Evolutionary conservation across 2,797 vertebrate species (phyloP), one percentile per base, ranked within the genome.

Genomic region (Pitangus sulphuratus): DNA sequence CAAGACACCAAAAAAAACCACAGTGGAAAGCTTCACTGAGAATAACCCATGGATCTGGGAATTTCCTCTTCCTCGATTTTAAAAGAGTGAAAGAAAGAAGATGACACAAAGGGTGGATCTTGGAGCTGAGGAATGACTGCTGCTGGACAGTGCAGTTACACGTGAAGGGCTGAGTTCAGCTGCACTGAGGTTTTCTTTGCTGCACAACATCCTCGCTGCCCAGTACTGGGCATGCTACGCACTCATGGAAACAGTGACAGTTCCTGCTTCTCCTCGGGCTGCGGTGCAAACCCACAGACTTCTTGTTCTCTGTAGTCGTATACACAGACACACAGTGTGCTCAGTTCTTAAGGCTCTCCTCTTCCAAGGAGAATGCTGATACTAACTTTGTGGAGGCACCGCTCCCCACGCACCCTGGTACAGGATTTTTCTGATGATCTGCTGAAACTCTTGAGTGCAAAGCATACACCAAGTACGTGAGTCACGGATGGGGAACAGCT

Each of bases 321-420:
- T 65, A 47, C 74, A 90, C 93, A 84, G 96, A 87, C 89, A 95
- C 60, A 87, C 51, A 78, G 51, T 71, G n/a, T 74, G 85, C 71
- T 82, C 42, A 81, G 60, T 82, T 97, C 90, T 84, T 74, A 65
- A 82, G 92, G 80, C 87, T 92, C 87, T 89, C 89, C 42, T 87
- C 83, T 92, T 71, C 80, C 26, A 80, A 84, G 88, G 53, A 66
- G 68, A 92, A 76, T 81, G 83, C 76, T 96, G 77, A 56, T 88
- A 87, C 7, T 91, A 87, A 96, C 96, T 96, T 95, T 91, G 95
- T 96, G 97, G 96, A 93, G 92, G 90, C 69, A 90, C 68, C 84
- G 75, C 54, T 84, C 76, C 90, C 42, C 88, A 45, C 68, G 6
- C 15, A 33, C 47, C 51, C 74, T 62, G 91, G 39, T 78, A 80